phyloP scores from a whole-genome alignment of 2,113 vertebrate genomes.

The Scomber colias region DNA sequence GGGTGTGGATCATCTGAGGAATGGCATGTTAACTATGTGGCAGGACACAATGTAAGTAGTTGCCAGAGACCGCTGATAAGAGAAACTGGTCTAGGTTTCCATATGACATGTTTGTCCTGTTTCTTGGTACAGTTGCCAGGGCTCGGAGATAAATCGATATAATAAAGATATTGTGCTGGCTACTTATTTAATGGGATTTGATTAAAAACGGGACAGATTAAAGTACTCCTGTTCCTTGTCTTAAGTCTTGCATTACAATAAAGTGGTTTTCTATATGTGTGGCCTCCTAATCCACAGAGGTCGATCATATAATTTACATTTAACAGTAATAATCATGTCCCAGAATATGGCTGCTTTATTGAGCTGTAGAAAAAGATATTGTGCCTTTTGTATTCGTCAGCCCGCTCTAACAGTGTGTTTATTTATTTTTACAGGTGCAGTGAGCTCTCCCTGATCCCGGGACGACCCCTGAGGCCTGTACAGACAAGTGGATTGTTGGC shows the following conservation, averaged over 20 bases:
- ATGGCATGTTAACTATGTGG: slow-evolving; percentile 64
- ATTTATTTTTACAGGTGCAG: slow-evolving; percentile 42
- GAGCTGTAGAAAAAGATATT: neutral
- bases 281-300: no score
- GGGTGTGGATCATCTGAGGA: slow-evolving; percentile 51
- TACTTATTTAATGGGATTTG: neutral
- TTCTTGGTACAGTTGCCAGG: slow-evolving; percentile 1
- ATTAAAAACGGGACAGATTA: no score
- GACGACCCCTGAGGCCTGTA: neutral
- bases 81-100: slow-evolving; percentile 8
- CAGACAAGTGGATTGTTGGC: slow-evolving; percentile 3
- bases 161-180: neutral
- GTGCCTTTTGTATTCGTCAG: neutral
- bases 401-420: neutral
- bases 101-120: slow-evolving; percentile 31
- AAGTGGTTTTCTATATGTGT: no score
- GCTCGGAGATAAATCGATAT: neutral
- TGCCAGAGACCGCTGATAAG: slow-evolving; percentile 42
- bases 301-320: no score
- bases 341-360: neutral
- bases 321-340: neutral
- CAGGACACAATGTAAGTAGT: slow-evolving; percentile 34
- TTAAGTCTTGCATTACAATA: neutral
- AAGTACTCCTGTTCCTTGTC: no score
- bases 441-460: slow-evolving; percentile 4